Percentiles rank a stretch among this genome's conserved stretches.
Evolutionary conservation across 2,797 vertebrate genomes (phyloP).

Genomic region (Uromys caudimaculatus): DNA sequence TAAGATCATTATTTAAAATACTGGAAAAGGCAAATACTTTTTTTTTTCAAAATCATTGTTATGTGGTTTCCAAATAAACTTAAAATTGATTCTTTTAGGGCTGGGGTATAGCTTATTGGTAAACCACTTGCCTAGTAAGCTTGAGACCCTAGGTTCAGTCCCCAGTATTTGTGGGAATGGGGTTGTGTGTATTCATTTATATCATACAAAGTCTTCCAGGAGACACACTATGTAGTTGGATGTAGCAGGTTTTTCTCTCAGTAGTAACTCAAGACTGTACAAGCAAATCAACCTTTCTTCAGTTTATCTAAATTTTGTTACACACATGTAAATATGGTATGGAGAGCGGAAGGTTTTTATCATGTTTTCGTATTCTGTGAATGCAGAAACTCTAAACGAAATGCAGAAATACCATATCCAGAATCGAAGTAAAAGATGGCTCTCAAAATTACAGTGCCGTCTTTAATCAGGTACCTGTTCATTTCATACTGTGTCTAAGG

Average conservation of each 20-base stretch:
- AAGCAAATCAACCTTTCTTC: not conserved
- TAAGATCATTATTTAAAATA: slow-evolving; percentile 30
- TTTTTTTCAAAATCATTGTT: not conserved
- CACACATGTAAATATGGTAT: not conserved
- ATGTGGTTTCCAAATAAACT: not conserved
- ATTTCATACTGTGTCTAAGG: not conserved
- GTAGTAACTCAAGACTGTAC: not conserved
- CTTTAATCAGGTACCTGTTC: not conserved
- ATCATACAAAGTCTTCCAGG: not conserved
- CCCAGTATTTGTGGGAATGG: not conserved
- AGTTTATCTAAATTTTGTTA: not conserved
- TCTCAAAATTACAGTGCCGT: not conserved
- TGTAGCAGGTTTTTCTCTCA: not conserved
- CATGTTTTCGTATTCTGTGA: slow-evolving; percentile 2
- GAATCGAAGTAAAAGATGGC: slow-evolving; percentile 34
- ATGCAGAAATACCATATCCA: not conserved
- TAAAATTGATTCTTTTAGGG: not conserved
- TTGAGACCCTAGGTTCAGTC: not conserved
- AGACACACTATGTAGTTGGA: not conserved
- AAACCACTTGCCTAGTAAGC: not conserved
- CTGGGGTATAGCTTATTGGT: not conserved
- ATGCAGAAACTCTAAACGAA: not conserved
- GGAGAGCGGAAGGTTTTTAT: not conserved
- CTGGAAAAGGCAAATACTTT: not conserved
- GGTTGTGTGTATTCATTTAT: not conserved